These are phyloP conservation scores for Triplophysa yarkandensis DNA, from an alignment of 2,797 vertebrate species.

Conservation along the genomic window DNA sequence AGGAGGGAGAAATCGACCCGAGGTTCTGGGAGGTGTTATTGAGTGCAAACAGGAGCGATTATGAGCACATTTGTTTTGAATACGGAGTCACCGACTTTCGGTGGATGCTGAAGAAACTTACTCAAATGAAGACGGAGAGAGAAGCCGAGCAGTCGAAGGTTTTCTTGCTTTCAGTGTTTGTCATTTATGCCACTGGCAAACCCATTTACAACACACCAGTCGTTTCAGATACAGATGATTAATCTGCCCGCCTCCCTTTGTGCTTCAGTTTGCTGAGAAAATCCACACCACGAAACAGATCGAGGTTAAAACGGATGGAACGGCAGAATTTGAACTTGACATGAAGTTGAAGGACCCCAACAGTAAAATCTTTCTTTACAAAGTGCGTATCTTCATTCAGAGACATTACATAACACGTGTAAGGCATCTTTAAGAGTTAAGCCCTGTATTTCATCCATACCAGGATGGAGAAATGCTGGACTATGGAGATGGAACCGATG, in stretches of 20 bases:
- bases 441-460: constrained; percentile 14
- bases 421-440: not conserved
- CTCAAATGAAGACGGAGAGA: constrained; percentile 78
- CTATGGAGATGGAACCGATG: constrained; percentile 64
- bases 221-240: not conserved
- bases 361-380: constrained; percentile 82
- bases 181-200: not conserved
- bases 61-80: constrained; percentile 86
- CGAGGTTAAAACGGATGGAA: constrained; percentile 75
- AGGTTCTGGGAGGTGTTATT: constrained; percentile 86
- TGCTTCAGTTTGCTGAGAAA: constrained; percentile 74
- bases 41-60: constrained; percentile 81
- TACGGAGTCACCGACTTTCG: constrained; percentile 88
- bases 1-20: constrained; percentile 76
- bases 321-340: constrained; percentile 81
- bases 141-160: constrained; percentile 84
- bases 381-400: constrained; percentile 72
- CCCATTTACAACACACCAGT: not conserved
- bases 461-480: constrained; percentile 69
- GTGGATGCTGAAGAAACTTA: constrained; percentile 86
- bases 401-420: not conserved
- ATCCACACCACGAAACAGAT: constrained; percentile 81
- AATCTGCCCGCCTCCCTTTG: not conserved
- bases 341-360: constrained; percentile 78
- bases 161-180: constrained; percentile 16